phyloP scores from a whole-genome alignment of 2,113 vertebrate species.

The Aspidoscelis tigris region DNA sequence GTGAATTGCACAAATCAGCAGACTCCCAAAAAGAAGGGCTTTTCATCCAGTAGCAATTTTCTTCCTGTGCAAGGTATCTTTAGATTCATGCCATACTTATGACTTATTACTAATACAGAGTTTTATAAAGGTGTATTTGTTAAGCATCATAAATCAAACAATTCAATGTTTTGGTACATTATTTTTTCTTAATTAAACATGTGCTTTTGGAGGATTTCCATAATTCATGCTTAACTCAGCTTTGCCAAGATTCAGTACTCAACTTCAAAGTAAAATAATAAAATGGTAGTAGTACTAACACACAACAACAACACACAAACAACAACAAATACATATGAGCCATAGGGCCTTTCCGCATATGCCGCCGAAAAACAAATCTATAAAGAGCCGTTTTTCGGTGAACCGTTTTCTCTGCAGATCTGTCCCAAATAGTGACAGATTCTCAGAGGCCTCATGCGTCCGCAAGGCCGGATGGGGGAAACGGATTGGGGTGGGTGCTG shows the following conservation, averaged over 20 bases:
- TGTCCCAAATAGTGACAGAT: no score
- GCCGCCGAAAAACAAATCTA: no score
- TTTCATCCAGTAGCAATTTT: neutral
- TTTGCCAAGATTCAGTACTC: neutral
- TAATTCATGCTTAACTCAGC: neutral
- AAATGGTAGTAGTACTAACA: neutral
- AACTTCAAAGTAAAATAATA: neutral
- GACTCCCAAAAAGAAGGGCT: neutral
- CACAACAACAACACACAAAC: no score
- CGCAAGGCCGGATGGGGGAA: no score
- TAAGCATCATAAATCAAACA: neutral
- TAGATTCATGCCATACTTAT: neutral
- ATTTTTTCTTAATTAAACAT: conserved; percentile 6
- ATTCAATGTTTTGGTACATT: neutral
- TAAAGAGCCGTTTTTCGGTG: no score
- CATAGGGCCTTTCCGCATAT: no score
- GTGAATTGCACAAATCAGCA: neutral
- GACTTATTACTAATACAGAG: neutral
- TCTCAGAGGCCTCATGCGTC: no score
- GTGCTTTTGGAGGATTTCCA: neutral
- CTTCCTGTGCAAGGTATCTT: neutral
- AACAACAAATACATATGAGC: no score
- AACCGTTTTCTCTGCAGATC: no score
- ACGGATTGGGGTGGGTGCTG: no score
- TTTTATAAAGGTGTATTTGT: neutral